A percentile compares a stretch with the other conserved stretches of the same genome.
Conservation (phyloP, 2,888 invertebrate species). For the Suillia variegata region DNA sequence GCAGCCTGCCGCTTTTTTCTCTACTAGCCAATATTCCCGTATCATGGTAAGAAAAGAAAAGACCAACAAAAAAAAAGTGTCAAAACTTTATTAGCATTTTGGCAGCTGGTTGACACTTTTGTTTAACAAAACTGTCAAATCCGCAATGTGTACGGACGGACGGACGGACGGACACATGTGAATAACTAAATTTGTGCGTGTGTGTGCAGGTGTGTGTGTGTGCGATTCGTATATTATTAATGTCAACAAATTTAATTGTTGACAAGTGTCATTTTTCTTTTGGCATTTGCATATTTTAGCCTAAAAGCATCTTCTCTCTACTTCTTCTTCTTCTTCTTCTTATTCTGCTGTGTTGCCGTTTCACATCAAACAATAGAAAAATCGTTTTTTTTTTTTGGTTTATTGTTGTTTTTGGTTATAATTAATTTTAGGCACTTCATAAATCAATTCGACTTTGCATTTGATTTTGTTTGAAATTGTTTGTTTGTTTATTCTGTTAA, state of each 20-base stretch:
- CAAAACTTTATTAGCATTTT: constrained; percentile 1
- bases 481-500: constrained; percentile 27
- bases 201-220: neutral
- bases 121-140: constrained; percentile 38
- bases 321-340: too few species aligned
- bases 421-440: constrained; percentile 44
- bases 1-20: neutral
- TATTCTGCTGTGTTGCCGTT: too few species aligned
- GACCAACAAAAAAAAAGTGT: too few species aligned
- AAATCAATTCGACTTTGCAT: constrained; percentile 47
- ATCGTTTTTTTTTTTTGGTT: neutral
- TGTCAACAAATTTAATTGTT: constrained; percentile 32
- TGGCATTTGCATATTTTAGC: constrained; percentile 33
- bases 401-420: constrained; percentile 29
- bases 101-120: constrained; percentile 31
- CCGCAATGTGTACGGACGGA: neutral
- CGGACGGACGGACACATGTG: neutral
- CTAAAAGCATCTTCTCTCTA: constrained; percentile 31
- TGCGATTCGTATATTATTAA: constrained; percentile 31
- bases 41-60: too few species aligned
- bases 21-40: neutral
- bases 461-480: constrained; percentile 36
- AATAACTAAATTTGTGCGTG: neutral
- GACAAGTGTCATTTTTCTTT: constrained; percentile 21
- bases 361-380: too few species aligned